Evolutionary conservation across 2,113 vertebrate genomes (phyloP).

Genomic region (Verasper variegatus): DNA sequence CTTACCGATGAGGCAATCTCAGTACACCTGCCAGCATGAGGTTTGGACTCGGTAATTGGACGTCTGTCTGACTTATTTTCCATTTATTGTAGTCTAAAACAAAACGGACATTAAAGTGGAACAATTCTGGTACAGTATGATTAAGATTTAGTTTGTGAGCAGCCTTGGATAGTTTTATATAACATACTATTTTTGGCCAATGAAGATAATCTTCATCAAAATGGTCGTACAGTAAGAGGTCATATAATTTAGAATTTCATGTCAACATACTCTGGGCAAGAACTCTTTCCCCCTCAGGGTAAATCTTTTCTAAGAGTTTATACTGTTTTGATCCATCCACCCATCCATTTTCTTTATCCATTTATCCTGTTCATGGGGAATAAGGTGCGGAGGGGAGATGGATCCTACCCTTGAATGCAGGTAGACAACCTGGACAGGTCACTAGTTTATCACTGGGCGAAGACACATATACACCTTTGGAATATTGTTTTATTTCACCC

Average conservation of each 20-base stretch:
- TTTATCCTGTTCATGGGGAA: neutral
- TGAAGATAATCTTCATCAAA: neutral
- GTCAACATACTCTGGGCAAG: neutral
- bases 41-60: conserved; percentile 2
- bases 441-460: neutral
- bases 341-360: conserved; percentile 8
- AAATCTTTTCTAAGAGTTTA: neutral
- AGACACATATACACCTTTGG: conserved; percentile 6
- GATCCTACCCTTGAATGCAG: conserved; percentile 23
- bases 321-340: neutral
- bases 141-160: neutral
- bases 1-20: neutral
- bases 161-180: neutral
- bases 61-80: neutral
- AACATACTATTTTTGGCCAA: neutral
- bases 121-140: neutral
- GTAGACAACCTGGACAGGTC: conserved; percentile 1
- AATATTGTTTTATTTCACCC: conserved; percentile 13
- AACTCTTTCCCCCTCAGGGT: neutral
- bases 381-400: neutral
- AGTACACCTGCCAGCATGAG: conserved; percentile 12
- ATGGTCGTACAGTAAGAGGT: too few species aligned
- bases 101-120: neutral
- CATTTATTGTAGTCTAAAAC: neutral
- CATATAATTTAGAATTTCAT: too few species aligned